Evolutionary conservation across 2,797 vertebrate species (phyloP).

Genomic region (Molothrus ater): DNA sequence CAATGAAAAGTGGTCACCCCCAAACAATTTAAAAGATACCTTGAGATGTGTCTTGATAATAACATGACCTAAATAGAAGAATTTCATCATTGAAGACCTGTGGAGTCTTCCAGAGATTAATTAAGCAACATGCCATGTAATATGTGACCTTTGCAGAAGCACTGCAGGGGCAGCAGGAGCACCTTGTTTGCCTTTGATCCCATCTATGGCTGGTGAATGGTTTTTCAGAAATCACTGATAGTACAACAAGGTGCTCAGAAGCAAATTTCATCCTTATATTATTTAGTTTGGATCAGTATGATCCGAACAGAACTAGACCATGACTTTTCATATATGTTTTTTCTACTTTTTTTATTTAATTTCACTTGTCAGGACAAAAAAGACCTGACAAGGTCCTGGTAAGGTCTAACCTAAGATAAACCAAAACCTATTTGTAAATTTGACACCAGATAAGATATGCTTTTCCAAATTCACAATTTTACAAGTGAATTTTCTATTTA

Average conservation of each 20-base stretch:
- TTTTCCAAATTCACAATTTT: not conserved
- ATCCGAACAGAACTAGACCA: not conserved
- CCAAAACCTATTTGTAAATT: not conserved
- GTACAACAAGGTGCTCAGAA: not conserved
- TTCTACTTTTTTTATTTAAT: not conserved
- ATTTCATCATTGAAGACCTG: not conserved
- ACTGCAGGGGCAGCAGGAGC: not conserved
- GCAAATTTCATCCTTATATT: not conserved
- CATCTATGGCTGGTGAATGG: rapidly evolving
- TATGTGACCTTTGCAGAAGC: not conserved
- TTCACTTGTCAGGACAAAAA: not conserved
- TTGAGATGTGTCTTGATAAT: not conserved
- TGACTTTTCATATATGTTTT: not conserved
- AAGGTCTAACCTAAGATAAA: not conserved
- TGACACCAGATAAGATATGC: not conserved
- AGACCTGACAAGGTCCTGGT: not conserved
- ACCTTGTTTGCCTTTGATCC: not conserved
- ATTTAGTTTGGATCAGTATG: not conserved
- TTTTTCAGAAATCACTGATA: not conserved
- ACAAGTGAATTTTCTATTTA: not conserved
- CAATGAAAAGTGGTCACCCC: not conserved
- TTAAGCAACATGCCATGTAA: not conserved
- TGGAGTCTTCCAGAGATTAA: not conserved
- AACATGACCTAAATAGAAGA: not conserved
- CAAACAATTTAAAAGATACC: not conserved